Percentiles rank a stretch among this genome's conserved stretches.
phyloP scores from a whole-genome alignment of 2,797 vertebrate species.

The Tangara arthus region DNA sequence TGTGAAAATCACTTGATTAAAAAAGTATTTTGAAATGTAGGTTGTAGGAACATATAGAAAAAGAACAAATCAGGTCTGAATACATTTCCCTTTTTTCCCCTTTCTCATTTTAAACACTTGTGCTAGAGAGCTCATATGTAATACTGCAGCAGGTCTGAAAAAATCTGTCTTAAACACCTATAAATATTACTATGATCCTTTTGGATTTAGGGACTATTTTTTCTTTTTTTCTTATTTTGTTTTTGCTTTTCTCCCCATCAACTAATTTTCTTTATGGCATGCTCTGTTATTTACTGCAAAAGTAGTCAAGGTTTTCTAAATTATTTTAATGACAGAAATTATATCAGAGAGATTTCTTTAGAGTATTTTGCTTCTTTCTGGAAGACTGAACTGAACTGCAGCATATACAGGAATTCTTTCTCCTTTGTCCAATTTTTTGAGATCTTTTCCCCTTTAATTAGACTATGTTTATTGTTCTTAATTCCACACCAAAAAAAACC shows the following conservation, averaged over 20 bases:
- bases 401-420: neutral
- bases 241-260: neutral
- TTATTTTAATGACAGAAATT: neutral
- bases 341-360: neutral
- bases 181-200: neutral
- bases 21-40: constrained; percentile 17
- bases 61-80: neutral
- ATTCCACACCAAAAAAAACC: neutral
- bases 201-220: neutral
- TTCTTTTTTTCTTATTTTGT: neutral
- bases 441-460: constrained; percentile 5
- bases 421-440: neutral
- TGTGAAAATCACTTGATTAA: constrained; percentile 6
- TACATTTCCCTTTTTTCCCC: neutral
- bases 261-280: neutral
- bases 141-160: neutral
- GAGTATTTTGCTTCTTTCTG: neutral
- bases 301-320: neutral
- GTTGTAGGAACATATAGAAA: neutral
- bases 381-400: neutral
- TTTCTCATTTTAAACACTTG: neutral
- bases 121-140: neutral
- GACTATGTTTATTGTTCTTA: neutral
- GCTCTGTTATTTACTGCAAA: neutral
- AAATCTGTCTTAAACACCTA: neutral